Percentiles rank a stretch among this genome's conserved stretches.
Conservation (phyloP, 2,888 invertebrate species). For the Campoletis raptor region DNA sequence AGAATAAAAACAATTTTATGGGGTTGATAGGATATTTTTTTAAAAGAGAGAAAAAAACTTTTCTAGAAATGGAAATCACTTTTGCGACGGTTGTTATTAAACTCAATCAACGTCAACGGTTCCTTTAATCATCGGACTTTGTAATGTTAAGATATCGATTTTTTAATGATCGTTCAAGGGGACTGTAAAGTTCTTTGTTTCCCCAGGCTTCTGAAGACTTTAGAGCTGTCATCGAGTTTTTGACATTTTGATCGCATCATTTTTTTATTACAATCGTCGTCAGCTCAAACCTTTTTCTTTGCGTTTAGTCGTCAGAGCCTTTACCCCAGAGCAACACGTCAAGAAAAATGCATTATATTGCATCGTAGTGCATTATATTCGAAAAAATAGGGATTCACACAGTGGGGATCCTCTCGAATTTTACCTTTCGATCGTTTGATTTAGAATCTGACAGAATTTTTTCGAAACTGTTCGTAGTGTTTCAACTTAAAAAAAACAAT, state of each 20-base stretch:
- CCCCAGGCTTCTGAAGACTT: neutral
- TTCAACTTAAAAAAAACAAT: neutral
- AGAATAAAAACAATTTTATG: neutral
- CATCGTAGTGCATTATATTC: neutral
- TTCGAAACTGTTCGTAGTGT: neutral
- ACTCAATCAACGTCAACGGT: constrained; percentile 12
- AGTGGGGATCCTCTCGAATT: neutral
- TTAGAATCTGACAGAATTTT: neutral
- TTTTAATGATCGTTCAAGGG: neutral
- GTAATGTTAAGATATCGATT: constrained; percentile 18
- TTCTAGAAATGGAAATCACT: neutral
- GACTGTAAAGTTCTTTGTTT: neutral
- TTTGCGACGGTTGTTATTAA: constrained; percentile 6
- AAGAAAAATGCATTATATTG: neutral
- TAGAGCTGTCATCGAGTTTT: constrained; percentile 4
- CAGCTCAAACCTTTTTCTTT: neutral
- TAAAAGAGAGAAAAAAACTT: neutral
- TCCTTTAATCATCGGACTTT: constrained; percentile 1
- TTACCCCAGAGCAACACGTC: neutral
- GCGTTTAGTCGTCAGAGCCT: neutral
- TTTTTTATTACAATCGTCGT: neutral
- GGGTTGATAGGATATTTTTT: constrained; percentile 23
- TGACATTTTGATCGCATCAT: neutral
- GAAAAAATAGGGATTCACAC: neutral
- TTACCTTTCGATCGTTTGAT: neutral